Conservation (phyloP, 2,113 vertebrate species). For the Ranitomeya variabilis region DNA sequence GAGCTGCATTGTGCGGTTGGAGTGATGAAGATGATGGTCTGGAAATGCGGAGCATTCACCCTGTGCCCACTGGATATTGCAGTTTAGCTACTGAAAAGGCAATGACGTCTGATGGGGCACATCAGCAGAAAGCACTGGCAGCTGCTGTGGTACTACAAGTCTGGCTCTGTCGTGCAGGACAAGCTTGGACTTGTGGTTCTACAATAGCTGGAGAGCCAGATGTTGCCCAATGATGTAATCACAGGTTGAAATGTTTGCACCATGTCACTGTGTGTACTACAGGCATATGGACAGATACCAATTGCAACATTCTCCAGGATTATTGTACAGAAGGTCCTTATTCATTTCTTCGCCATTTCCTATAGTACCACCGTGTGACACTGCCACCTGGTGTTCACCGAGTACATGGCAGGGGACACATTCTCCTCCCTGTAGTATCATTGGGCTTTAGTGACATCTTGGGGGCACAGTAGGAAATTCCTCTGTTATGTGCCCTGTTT, state of each 20-base stretch:
- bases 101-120: conserved; percentile 1
- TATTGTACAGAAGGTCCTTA: conserved; percentile 21
- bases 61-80: conserved; percentile 28
- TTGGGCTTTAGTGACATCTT: conserved; percentile 44
- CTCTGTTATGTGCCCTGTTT: conserved; percentile 58
- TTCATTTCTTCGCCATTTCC: background rate
- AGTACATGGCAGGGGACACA: conserved; percentile 30
- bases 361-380: conserved; percentile 15
- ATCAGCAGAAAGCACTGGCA: background rate
- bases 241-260: background rate
- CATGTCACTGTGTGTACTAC: conserved; percentile 23
- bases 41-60: conserved; percentile 12
- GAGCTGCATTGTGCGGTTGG: conserved; percentile 35
- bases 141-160: background rate
- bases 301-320: conserved; percentile 8
- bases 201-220: background rate
- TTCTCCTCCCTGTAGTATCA: conserved; percentile 15
- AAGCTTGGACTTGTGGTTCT: conserved; percentile 16
- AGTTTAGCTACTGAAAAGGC: conserved; percentile 18
- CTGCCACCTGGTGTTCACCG: conserved; percentile 22
- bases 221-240: background rate
- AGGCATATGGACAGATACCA: background rate
- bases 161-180: background rate
- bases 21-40: conserved; percentile 23
- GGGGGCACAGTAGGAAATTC: conserved; percentile 19